Conservation (phyloP, 2,888 invertebrate species). For the Temnothorax rugatulus region DNA sequence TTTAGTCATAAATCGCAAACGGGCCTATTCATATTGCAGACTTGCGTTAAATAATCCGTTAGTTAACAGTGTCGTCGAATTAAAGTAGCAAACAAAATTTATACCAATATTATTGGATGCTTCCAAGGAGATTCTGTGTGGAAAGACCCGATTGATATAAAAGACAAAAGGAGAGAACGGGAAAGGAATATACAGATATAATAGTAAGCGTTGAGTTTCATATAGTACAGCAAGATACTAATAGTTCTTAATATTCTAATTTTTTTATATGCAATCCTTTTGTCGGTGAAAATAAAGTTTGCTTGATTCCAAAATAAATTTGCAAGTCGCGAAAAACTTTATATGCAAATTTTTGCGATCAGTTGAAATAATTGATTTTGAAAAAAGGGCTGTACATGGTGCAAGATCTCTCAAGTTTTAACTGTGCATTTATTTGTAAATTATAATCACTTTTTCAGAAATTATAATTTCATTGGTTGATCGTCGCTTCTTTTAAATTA, state of each 20-base stretch:
- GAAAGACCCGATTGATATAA: neutral
- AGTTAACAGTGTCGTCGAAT: slow-evolving; percentile 22
- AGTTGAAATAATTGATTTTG: neutral
- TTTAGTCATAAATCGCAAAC: slow-evolving; percentile 65
- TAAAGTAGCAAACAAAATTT: slow-evolving; percentile 7
- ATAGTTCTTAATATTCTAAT: neutral
- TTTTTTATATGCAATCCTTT: neutral
- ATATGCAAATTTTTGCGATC: neutral
- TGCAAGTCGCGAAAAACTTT: neutral
- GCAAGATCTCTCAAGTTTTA: neutral
- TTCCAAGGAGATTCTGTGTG: neutral
- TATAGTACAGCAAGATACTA: neutral
- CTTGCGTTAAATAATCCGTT: slow-evolving; percentile 63
- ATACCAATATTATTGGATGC: slow-evolving; percentile 22
- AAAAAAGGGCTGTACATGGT: neutral
- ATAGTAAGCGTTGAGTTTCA: neutral
- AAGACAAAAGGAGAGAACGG: neutral
- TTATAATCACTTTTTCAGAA: neutral
- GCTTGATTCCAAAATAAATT: neutral
- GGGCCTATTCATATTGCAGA: slow-evolving; percentile 75
- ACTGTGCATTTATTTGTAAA: neutral
- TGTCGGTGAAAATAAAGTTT: neutral
- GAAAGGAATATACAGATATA: neutral
- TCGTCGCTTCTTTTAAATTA: neutral
- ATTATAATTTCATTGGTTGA: neutral